A percentile compares a stretch with the other conserved stretches of the same genome.
phyloP scores from a whole-genome alignment of 2,797 vertebrate species.

The Xenopus petersii region DNA sequence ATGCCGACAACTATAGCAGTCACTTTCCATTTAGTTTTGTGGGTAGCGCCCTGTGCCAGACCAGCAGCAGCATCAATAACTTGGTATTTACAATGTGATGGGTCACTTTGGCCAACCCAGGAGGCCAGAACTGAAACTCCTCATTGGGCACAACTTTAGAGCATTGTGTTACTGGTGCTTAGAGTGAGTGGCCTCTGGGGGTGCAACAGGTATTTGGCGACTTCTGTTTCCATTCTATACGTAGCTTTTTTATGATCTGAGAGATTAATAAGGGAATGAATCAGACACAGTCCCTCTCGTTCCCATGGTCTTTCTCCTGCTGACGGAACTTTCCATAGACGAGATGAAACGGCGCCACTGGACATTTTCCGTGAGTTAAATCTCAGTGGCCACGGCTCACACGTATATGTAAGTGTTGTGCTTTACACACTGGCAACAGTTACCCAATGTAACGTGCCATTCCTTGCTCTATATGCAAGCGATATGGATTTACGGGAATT shows the following conservation, averaged over 20 bases:
- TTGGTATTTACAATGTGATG: slow-evolving; percentile 19
- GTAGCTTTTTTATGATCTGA: slow-evolving; percentile 32
- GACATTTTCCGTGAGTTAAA: slow-evolving; percentile 15
- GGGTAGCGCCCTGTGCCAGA: slow-evolving; percentile 14
- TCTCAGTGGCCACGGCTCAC: not conserved
- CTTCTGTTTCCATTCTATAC: slow-evolving; percentile 31
- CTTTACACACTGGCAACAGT: slow-evolving; percentile 4
- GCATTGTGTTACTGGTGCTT: slow-evolving; percentile 1
- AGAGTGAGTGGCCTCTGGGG: slow-evolving; percentile 26
- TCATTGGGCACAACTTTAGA: not conserved
- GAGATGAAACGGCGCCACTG: not conserved
- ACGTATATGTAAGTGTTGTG: slow-evolving; percentile 6
- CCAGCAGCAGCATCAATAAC: slow-evolving; percentile 19
- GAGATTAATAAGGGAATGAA: slow-evolving; percentile 35
- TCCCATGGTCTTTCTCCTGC: not conserved
- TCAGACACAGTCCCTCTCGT: slow-evolving; percentile 10
- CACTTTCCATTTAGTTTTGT: slow-evolving; percentile 22
- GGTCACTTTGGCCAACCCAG: slow-evolving; percentile 7
- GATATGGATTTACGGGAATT: no score
- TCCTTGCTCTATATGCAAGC: not conserved
- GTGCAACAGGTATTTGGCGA: slow-evolving; percentile 11
- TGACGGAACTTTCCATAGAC: not conserved
- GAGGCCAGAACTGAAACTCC: slow-evolving; percentile 5
- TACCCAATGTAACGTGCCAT: slow-evolving; percentile 18
- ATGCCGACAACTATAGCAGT: slow-evolving; percentile 30